Evolutionary conservation across 2,797 vertebrate species (phyloP), one percentile per base, ranked within the genome.

Genomic region (Pterois miles): DNA sequence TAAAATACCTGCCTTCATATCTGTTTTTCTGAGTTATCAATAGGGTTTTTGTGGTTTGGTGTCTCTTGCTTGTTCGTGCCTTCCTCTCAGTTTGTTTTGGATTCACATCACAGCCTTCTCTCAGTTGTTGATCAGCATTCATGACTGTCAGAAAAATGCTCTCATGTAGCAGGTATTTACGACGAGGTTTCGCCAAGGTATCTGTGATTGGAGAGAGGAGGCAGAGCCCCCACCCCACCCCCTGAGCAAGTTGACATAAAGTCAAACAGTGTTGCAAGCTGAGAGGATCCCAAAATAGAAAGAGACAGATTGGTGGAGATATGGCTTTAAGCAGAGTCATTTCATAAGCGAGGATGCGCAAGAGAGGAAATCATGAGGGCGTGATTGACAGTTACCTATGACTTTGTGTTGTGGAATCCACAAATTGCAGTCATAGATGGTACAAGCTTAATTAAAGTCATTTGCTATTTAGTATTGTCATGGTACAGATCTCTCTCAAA

Each of bases 151-250:
- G 58, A 76, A 56, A 29, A 75, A 22, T 83, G 62, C 25, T 72
- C 23, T 91, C 78, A 87, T 76, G 71, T 66, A 5, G 16, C 70
- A 78, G 68, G 83, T 57, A 86, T 86, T 50, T 69, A n/a, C n/a
- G n/a, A n/a, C n/a, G n/a, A n/a, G n/a, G n/a, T n/a, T n/a, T n/a
- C 59, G 69, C 1, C 20, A 6, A 40, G 11, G 56, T 69, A 43
- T 72, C 25, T 62, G 67, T 70, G 25, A 64, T n/a, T 8, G 3
- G 6, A 48, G 52, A 53, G 12, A 48, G 23, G 34, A 62, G 12
- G 43, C 5, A 58, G 57, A 78, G 74, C 48, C 38, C 20, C 43
- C 43, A 1, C 0, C 12, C 36, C 4, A 12, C 34, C 3, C 29
- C 50, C 36, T 5, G 13, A 50, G 18, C 22, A 16, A 71, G 9